Base-by-base conservation (phyloP, 2,888 invertebrate genomes). In the Congeria kusceri region DNA sequence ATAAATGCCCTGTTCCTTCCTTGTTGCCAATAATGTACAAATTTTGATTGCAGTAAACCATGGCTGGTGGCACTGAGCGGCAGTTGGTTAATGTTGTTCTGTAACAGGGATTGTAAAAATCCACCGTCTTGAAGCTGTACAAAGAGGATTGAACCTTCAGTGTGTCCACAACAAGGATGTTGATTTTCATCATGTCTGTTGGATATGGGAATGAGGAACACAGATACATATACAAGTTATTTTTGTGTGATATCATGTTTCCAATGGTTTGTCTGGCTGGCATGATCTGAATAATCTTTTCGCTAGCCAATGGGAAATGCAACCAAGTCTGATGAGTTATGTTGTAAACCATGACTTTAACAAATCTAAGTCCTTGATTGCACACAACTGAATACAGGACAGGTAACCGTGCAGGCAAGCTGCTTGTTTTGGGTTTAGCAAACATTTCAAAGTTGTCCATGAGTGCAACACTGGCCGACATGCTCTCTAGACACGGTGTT, bases 151-250 rank as follows among this genome's bases (percentile, higher is more conserved):
- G 87, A 11, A 89, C 88, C 62, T 90, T 90, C n/a, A 89, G 62
- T 15, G 92, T 77, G 74, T 92, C 91, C 15, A 92, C 80, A 5
- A 88, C 89, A 46, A 92, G 84, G 28, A 92, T 89, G 80, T 92
- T 90, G 56, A 92, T 91, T 65, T 91, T 90, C 69, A 91, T 84
- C 90, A 92, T 91, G 70, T 92, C 92, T 11, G 92, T 90, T 1
- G 92, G 92, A 71, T 92, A 92, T 2, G 92, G 92, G 68, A 92
- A 90, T 44, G 90, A 91, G 28, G 91, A 91, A 72, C 91, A 91
- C 28, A 92, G 76, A 59, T 91, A 92, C 89, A 92, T 87, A 80
- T 91, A 92, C 39, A 92, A 77, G 29, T 86, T 81, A n/a, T 88
- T 87, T 59, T 91, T 87, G 69, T 90, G 85, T 7, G 88, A 80